Conservation (phyloP, 2,888 invertebrate species). For the Galerucella nymphaeae region DNA sequence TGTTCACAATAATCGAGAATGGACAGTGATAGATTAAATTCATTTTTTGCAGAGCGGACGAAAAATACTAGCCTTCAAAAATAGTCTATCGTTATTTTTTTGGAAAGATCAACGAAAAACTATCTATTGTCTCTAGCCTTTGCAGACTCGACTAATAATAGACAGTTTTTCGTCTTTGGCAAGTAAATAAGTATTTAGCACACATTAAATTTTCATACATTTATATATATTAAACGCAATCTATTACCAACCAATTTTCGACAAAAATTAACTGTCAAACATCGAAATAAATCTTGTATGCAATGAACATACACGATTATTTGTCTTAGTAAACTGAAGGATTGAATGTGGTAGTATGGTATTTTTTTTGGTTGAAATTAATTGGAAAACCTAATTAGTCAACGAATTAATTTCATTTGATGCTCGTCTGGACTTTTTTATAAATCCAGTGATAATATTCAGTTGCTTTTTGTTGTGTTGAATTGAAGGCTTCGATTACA, state of each 20-base stretch:
- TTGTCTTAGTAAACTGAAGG: constrained; percentile 4
- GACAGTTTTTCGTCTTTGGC: no score
- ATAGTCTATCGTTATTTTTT: no score
- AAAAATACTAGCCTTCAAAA: no score
- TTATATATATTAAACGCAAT: not conserved
- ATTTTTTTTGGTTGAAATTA: constrained; percentile 20
- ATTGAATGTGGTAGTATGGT: constrained; percentile 8
- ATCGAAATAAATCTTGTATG: constrained; percentile 8
- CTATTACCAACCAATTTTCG: not conserved
- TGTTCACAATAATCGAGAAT: no score
- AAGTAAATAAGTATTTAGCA: no score
- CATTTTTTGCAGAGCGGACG: no score
- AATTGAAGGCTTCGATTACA: constrained; percentile 73
- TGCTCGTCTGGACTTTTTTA: constrained; percentile 76
- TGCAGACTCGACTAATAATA: no score
- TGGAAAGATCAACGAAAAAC: no score
- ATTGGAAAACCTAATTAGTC: constrained; percentile 35
- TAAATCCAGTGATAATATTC: constrained; percentile 81
- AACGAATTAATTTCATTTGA: constrained; percentile 55
- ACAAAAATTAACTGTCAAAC: not conserved
- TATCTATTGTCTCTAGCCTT: no score
- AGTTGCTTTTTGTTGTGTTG: constrained; percentile 74
- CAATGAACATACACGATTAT: constrained; percentile 9
- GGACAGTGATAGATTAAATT: no score
- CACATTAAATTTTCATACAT: no score